phyloP scores from a whole-genome alignment of 1,140 invertebrate genomes.

The Meteorus sp. region DNA sequence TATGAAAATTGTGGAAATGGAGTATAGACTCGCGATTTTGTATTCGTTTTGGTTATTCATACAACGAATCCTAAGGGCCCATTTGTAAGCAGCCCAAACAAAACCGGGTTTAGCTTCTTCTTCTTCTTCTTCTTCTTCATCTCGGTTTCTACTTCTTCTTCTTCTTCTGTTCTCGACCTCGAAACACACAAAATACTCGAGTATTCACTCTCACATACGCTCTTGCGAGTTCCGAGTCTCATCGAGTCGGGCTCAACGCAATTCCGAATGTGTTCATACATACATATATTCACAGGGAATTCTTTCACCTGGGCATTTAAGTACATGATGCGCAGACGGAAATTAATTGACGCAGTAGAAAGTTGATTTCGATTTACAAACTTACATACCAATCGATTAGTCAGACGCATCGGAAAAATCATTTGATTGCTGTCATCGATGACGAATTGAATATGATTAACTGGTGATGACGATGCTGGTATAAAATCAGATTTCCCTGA shows the following conservation, averaged over 20 bases:
- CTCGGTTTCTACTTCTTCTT: too few species aligned
- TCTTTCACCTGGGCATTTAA: slow-evolving; percentile 9
- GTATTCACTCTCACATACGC: slow-evolving; percentile 3
- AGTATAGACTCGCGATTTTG: not conserved
- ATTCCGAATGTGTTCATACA: not conserved
- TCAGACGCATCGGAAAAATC: not conserved
- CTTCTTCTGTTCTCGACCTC: slow-evolving; percentile 20
- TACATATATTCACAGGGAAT: slow-evolving; percentile 10
- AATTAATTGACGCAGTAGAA: slow-evolving; percentile 14
- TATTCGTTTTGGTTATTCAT: too few species aligned
- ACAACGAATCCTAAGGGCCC: not conserved
- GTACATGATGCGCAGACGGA: not conserved
- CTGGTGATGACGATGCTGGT: too few species aligned
- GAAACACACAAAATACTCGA: slow-evolving; percentile 27
- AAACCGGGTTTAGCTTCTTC: slow-evolving; percentile 21
- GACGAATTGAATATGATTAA: too few species aligned
- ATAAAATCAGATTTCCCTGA: too few species aligned
- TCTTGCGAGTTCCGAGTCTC: not conserved
- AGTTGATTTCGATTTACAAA: slow-evolving; percentile 16
- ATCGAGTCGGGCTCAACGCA: not conserved
- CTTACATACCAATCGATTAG: slow-evolving; percentile 1
- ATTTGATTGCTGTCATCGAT: too few species aligned
- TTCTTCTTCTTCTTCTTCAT: too few species aligned
- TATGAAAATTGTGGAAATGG: too few species aligned
- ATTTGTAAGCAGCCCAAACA: not conserved